A percentile compares a stretch with the other conserved stretches of the same genome.
These are phyloP conservation scores for Tiaroga cobitis DNA, from an alignment of 2,797 vertebrate genomes.

Conservation along the genomic window DNA sequence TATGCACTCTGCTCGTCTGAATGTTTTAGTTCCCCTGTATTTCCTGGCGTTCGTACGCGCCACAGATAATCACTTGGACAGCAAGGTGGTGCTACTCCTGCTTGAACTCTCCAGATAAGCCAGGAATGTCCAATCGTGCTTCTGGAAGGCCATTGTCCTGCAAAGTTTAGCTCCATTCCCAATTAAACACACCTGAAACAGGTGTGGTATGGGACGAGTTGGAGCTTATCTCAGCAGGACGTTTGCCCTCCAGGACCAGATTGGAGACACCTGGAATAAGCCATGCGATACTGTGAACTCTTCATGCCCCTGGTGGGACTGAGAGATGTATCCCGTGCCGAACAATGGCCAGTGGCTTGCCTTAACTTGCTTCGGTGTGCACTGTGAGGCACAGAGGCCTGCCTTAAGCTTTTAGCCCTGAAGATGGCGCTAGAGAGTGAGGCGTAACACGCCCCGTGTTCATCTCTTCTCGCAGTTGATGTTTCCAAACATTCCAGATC, in stretches of 20 bases:
- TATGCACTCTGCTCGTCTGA: slow-evolving; percentile 66
- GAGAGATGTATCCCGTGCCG: slow-evolving; percentile 38
- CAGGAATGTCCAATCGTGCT: not conserved
- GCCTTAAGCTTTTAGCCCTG: slow-evolving; percentile 68
- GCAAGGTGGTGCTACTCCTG: slow-evolving; percentile 24
- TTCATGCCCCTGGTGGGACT: slow-evolving; percentile 8
- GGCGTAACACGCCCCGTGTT: not conserved
- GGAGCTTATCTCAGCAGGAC: not conserved
- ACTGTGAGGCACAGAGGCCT: slow-evolving; percentile 62
- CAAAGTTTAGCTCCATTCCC: not conserved
- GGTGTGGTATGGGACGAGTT: not conserved
- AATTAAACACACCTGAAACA: not conserved
- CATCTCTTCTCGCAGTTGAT: slow-evolving; percentile 32
- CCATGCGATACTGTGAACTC: slow-evolving; percentile 38
- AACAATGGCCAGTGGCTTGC: slow-evolving; percentile 65
- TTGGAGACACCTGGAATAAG: slow-evolving; percentile 7
- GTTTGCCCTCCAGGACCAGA: not conserved
- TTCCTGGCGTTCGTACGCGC: not conserved
- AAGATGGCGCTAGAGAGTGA: slow-evolving; percentile 51
- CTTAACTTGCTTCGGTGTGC: slow-evolving; percentile 66
- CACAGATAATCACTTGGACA: slow-evolving; percentile 17
- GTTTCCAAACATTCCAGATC: slow-evolving; percentile 74
- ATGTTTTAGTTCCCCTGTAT: slow-evolving; percentile 28
- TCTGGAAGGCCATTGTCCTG: not conserved
- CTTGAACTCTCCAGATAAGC: not conserved